phyloP scores from a whole-genome alignment of 2,888 invertebrate species.

The Plagodis dolabraria region DNA sequence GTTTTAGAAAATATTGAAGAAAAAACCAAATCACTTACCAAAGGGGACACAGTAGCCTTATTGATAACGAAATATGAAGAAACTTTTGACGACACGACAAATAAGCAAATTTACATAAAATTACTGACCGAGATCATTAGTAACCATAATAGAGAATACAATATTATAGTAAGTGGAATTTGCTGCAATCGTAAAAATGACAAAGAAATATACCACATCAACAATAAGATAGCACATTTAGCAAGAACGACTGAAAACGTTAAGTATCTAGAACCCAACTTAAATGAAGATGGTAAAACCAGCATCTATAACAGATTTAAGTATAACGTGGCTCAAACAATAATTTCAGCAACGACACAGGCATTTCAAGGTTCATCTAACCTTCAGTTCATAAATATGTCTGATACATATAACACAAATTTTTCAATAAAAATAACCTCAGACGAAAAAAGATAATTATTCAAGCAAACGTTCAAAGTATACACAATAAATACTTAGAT shows the following conservation, averaged over 20 bases:
- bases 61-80: background rate
- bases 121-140: background rate
- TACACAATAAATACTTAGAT: too few relatives aligned
- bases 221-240: background rate
- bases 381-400: too few relatives aligned
- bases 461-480: too few relatives aligned
- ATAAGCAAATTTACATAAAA: background rate
- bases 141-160: background rate
- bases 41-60: background rate
- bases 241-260: background rate
- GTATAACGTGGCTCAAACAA: too few relatives aligned
- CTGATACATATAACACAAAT: too few relatives aligned
- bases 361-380: too few relatives aligned
- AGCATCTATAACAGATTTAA: too few relatives aligned
- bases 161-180: background rate
- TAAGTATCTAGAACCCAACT: background rate
- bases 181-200: background rate
- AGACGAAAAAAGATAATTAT: too few relatives aligned
- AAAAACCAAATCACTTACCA: background rate
- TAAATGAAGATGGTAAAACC: too few relatives aligned
- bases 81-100: background rate
- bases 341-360: too few relatives aligned
- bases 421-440: too few relatives aligned
- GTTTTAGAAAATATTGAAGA: background rate
- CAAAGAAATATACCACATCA: background rate